A percentile compares a stretch with the other conserved stretches of the same genome.
phyloP scores from a whole-genome alignment of 2,888 invertebrate genomes.

The Nemurella pictetii region DNA sequence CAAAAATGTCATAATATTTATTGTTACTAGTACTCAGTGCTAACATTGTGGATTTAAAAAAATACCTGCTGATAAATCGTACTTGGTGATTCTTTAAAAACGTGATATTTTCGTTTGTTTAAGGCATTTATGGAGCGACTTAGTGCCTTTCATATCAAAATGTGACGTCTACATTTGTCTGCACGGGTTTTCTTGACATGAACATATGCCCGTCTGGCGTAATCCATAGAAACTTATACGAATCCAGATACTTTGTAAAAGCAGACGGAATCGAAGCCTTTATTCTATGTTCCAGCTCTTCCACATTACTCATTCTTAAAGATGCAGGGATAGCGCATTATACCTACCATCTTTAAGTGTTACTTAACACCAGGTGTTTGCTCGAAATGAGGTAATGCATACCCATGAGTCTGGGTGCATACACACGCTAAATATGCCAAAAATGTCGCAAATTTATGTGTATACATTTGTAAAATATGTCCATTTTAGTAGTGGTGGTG shows the following conservation, averaged over 20 bases:
- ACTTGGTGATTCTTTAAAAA: slow-evolving; percentile 2
- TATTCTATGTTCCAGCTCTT: slow-evolving; percentile 1
- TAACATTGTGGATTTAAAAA: neutral
- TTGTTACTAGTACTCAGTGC: too few species aligned
- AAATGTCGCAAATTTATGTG: too few species aligned
- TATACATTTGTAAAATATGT: too few species aligned
- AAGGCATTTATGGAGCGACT: neutral
- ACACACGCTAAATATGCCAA: neutral
- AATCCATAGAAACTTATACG: slow-evolving; percentile 10
- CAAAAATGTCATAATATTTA: neutral
- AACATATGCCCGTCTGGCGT: neutral
- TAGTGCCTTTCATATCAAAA: slow-evolving; percentile 6
- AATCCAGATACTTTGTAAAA: slow-evolving; percentile 9
- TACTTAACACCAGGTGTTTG: neutral
- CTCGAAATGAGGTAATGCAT: neutral
- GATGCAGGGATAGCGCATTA: neutral
- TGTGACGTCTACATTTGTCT: slow-evolving; percentile 6
- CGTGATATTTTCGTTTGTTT: neutral
- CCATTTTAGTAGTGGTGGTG: too few species aligned
- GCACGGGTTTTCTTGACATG: neutral
- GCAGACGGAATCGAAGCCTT: neutral
- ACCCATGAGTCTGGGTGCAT: neutral
- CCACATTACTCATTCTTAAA: slow-evolving; percentile 2
- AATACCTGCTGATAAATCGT: neutral
- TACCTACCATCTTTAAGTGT: neutral